phyloP scores from a whole-genome alignment of 2,888 invertebrate genomes.

The Pammene fasciana region DNA sequence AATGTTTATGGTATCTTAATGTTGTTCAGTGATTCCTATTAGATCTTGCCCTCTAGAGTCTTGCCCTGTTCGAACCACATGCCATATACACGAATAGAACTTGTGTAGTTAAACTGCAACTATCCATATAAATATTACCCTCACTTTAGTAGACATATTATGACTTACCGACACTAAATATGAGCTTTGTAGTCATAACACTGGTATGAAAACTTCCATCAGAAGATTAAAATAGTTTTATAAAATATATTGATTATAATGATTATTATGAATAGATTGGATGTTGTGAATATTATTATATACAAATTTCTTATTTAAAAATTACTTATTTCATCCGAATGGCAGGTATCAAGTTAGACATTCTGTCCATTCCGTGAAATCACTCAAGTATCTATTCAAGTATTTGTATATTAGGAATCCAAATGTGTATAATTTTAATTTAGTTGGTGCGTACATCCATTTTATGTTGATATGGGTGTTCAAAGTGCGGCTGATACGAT shows the following conservation, averaged over 20 bases:
- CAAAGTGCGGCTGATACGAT: slow-evolving; percentile 5
- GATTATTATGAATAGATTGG: slow-evolving; percentile 26
- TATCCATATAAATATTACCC: slow-evolving; percentile 1
- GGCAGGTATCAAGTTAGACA: neutral
- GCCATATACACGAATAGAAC: slow-evolving; percentile 42
- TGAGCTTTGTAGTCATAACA: slow-evolving; percentile 22
- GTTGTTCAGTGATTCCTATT: slow-evolving; percentile 42
- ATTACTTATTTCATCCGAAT: slow-evolving; percentile 1
- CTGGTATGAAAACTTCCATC: slow-evolving; percentile 5
- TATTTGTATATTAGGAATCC: slow-evolving; percentile 2
- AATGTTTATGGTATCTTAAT: slow-evolving; percentile 31
- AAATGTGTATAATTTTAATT: slow-evolving; percentile 11
- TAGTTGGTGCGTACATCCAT: slow-evolving; percentile 6
- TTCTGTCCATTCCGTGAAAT: slow-evolving; percentile 10
- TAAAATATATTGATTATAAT: slow-evolving; percentile 26
- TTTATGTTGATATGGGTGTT: slow-evolving; percentile 10
- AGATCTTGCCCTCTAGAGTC: slow-evolving; percentile 53
- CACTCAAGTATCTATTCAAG: slow-evolving; percentile 4
- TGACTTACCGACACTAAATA: slow-evolving; percentile 21
- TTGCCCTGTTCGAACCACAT: slow-evolving; percentile 58
- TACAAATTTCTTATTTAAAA: slow-evolving; percentile 19
- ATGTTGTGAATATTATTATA: slow-evolving; percentile 35
- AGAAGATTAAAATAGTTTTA: slow-evolving; percentile 24
- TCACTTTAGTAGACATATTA: slow-evolving; percentile 12
- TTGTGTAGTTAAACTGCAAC: slow-evolving; percentile 20